phyloP scores from a whole-genome alignment of 53 echinoderm and acorn worm species.

The Luidia sarsii region DNA sequence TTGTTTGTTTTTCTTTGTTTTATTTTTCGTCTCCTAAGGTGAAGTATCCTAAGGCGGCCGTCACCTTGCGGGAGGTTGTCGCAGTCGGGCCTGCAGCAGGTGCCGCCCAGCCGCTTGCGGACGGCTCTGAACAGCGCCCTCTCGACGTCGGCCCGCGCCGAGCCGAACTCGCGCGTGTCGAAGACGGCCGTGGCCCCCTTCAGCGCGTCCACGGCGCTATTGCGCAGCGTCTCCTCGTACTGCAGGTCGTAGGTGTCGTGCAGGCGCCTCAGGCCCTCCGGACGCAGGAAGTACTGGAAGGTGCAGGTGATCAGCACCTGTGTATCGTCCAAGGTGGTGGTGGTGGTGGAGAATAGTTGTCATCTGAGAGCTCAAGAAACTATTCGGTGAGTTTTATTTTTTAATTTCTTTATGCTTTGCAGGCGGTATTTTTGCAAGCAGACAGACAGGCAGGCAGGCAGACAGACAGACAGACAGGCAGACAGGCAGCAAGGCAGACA shows the following conservation, averaged over 20 bases:
- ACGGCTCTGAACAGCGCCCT: slow-evolving; percentile 64
- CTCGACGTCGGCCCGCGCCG: slow-evolving; percentile 49
- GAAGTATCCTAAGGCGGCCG: too few relatives aligned
- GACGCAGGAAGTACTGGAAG: slow-evolving; percentile 74
- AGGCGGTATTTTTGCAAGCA: too few relatives aligned
- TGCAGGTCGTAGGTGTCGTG: slow-evolving; percentile 73
- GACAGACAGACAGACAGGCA: too few relatives aligned
- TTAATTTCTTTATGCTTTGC: neutral
- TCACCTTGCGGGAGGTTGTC: slow-evolving; percentile 61
- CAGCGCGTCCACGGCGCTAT: slow-evolving; percentile 71
- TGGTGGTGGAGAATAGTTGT: neutral
- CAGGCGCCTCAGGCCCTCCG: slow-evolving; percentile 60
- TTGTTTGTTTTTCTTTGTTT: too few relatives aligned
- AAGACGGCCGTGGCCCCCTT: slow-evolving; percentile 63
- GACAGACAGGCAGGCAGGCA: too few relatives aligned
- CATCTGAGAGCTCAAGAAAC: too few relatives aligned
- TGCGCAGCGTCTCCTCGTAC: slow-evolving; percentile 64
- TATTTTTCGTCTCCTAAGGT: too few relatives aligned
- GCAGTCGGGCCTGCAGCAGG: slow-evolving; percentile 66
- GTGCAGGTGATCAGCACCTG: slow-evolving; percentile 67
- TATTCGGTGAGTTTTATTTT: neutral
- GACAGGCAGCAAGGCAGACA: too few relatives aligned
- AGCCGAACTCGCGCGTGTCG: slow-evolving; percentile 65
- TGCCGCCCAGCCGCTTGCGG: slow-evolving; percentile 66
- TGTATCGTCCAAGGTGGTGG: neutral